Percentiles rank a stretch among this genome's conserved stretches.
These are phyloP conservation scores for Gymnarchus niloticus DNA, from an alignment of 2,113 vertebrate genomes.

Conservation along the genomic window DNA sequence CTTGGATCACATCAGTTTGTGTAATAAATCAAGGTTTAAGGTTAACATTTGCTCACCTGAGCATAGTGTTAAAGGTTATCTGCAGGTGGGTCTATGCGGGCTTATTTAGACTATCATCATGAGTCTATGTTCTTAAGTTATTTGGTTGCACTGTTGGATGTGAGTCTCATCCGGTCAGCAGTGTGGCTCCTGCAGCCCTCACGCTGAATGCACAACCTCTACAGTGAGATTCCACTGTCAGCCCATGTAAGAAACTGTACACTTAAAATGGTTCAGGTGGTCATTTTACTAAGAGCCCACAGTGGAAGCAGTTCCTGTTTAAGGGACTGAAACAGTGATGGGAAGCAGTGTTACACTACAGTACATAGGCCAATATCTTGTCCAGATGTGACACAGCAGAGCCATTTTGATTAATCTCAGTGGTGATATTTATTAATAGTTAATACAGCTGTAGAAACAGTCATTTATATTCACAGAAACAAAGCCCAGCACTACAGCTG, in stretches of 20 bases:
- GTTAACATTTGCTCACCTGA: neutral
- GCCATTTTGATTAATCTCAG: neutral
- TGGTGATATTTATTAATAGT: constrained; percentile 35
- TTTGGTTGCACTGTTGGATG: neutral
- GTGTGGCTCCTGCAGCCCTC: neutral
- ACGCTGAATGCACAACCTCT: neutral
- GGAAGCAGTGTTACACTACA: constrained; percentile 8
- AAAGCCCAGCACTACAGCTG: constrained; percentile 44
- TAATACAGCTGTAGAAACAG: constrained; percentile 56
- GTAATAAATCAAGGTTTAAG: neutral
- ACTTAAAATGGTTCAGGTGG: constrained; percentile 60
- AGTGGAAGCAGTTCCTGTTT: neutral
- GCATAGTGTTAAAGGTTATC: neutral
- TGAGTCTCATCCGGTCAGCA: neutral
- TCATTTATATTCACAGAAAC: constrained; percentile 48
- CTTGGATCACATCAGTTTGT: neutral
- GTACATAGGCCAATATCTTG: neutral
- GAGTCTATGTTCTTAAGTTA: neutral
- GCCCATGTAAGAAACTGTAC: constrained; percentile 97
- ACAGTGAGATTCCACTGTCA: constrained; percentile 71
- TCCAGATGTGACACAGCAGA: neutral
- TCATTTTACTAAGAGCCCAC: neutral
- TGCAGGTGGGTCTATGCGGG: neutral
- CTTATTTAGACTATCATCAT: neutral
- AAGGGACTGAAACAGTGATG: neutral